These are phyloP conservation scores for Leptestheria dahalacensis DNA, from an alignment of 1,140 invertebrate species.

Conservation along the genomic window DNA sequence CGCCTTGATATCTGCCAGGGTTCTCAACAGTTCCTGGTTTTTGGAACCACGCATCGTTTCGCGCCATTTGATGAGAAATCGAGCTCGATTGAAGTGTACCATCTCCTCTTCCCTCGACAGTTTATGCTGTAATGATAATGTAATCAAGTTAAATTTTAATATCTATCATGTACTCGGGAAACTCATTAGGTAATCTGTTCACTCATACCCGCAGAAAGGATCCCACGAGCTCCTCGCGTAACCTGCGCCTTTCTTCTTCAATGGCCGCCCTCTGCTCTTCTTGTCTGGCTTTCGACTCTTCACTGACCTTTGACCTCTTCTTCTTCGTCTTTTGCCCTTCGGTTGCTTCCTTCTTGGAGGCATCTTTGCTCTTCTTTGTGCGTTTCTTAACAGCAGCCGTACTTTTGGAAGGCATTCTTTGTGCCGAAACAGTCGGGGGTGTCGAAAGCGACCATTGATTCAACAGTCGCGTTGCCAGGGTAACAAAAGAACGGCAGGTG, in stretches of 20 bases:
- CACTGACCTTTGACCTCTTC: conserved; percentile 6
- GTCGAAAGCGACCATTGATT: neutral
- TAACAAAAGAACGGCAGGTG: too few species aligned
- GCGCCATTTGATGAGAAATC: conserved; percentile 9
- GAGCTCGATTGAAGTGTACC: neutral
- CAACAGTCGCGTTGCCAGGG: neutral
- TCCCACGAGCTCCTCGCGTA: conserved; percentile 11
- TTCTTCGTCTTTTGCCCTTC: neutral
- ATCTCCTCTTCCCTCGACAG: conserved; percentile 1
- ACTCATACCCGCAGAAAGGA: conserved; percentile 15
- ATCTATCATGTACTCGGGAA: neutral
- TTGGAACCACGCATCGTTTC: conserved; percentile 8
- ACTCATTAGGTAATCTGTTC: neutral
- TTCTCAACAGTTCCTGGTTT: conserved; percentile 2
- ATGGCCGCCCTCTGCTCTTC: conserved; percentile 14
- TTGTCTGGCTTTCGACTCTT: conserved; percentile 11
- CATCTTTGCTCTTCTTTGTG: neutral
- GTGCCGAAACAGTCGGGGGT: neutral
- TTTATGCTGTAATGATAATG: conserved; percentile 8
- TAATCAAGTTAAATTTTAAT: neutral
- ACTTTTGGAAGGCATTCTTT: neutral
- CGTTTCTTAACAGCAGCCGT: neutral
- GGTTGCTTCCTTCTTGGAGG: neutral
- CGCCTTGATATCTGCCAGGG: neutral
- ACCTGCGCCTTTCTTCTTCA: conserved; percentile 13